Percentiles rank a stretch among this genome's conserved stretches.
Conservation (phyloP, 2,113 vertebrate species). For the Erythrocebus patas region DNA sequence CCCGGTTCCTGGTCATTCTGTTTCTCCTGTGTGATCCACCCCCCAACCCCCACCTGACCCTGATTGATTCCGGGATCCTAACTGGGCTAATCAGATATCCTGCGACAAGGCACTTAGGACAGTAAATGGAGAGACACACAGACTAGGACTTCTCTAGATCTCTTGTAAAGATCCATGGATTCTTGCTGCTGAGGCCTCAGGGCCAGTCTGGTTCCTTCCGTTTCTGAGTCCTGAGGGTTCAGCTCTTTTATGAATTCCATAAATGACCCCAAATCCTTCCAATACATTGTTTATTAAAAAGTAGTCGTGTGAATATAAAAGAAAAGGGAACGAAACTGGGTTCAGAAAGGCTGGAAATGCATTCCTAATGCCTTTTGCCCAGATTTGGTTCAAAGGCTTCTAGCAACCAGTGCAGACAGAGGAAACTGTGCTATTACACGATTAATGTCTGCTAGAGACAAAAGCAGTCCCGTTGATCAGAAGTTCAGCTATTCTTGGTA, state of each 20-base stretch:
- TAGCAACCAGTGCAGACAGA: not conserved
- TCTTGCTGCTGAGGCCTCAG: not conserved
- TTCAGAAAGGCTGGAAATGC: not conserved
- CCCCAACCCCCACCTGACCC: not conserved
- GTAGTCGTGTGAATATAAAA: not conserved
- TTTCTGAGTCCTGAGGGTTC: not conserved
- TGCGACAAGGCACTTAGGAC: not conserved
- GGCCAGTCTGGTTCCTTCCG: not conserved
- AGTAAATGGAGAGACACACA: not conserved
- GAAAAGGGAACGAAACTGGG: not conserved
- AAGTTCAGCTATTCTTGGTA: not conserved
- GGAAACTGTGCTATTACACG: accelerated
- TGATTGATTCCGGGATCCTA: not conserved
- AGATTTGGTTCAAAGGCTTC: not conserved
- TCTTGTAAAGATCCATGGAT: not conserved
- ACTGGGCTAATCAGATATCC: not conserved
- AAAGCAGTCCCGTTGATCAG: not conserved
- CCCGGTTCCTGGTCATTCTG: not conserved
- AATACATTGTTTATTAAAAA: not conserved
- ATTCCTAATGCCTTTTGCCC: not conserved
- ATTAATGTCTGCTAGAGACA: not conserved
- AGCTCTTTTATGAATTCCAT: not conserved
- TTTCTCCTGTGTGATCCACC: not conserved
- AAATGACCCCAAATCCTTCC: not conserved
- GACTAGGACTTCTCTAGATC: not conserved